Evolutionary conservation across 92 coral and sea anemone species (phyloP).

Genomic region (Phenganax subtilis): DNA sequence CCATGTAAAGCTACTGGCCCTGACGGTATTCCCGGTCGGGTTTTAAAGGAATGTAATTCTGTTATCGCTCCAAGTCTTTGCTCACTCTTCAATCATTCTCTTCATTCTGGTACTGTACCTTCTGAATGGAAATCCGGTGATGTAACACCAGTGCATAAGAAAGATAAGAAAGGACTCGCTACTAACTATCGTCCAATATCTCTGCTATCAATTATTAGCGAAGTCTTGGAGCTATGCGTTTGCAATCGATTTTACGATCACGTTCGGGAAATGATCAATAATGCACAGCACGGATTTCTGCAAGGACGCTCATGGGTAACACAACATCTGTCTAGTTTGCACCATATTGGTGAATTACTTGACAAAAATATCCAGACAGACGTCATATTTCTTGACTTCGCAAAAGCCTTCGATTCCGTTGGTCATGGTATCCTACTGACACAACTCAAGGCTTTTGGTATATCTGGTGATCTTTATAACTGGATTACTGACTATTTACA

Average conservation of each 20-base stretch:
- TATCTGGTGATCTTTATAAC: too few relatives aligned
- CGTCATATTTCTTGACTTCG: not conserved
- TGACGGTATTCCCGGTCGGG: not conserved
- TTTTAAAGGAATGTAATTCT: not conserved
- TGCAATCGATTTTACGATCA: not conserved
- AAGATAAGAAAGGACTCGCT: not conserved
- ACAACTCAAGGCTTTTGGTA: too few relatives aligned
- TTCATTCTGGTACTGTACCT: not conserved
- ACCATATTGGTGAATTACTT: not conserved
- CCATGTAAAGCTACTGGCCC: not conserved
- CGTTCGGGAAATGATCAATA: not conserved
- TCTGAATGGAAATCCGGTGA: not conserved
- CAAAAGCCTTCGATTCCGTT: constrained; percentile 17
- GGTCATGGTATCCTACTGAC: not conserved
- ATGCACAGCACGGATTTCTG: not conserved
- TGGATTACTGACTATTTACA: too few relatives aligned
- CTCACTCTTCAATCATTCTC: not conserved
- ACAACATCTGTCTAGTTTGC: not conserved
- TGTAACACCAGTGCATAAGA: not conserved
- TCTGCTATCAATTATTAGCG: not conserved
- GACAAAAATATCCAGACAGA: not conserved
- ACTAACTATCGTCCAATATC: constrained; percentile 6
- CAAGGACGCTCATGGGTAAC: not conserved
- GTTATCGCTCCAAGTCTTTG: not conserved
- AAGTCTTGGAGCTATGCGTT: not conserved